Evolutionary conservation across 2,797 vertebrate species (phyloP).

Genomic region (Astyanax mexicanus): DNA sequence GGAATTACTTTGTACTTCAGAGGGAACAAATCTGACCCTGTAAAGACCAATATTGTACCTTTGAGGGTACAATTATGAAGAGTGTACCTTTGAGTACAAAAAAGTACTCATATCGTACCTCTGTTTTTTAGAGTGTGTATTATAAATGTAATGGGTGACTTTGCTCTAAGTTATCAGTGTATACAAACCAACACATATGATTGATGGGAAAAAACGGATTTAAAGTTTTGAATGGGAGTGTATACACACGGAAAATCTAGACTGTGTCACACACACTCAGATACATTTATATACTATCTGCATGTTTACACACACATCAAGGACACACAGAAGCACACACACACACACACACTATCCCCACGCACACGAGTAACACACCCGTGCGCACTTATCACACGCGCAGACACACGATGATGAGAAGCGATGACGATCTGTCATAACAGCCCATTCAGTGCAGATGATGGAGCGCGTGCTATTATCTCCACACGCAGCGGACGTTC

Average conservation of each 20-base stretch:
- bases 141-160: too few relatives aligned
- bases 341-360: slow-evolving; percentile 60
- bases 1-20: too few relatives aligned
- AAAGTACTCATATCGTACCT: too few relatives aligned
- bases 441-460: slow-evolving; percentile 40
- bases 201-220: too few relatives aligned
- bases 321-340: slow-evolving; percentile 45
- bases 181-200: too few relatives aligned
- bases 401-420: slow-evolving; percentile 35
- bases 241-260: slow-evolving; percentile 5
- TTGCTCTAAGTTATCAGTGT: too few relatives aligned
- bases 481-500: slow-evolving; percentile 22
- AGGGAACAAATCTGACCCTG: too few relatives aligned
- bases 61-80: too few relatives aligned
- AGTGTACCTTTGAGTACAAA: too few relatives aligned
- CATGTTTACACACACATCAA: slow-evolving; percentile 46
- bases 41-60: too few relatives aligned
- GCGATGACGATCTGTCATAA: slow-evolving; percentile 39
- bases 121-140: too few relatives aligned
- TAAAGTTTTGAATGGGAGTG: too few relatives aligned
- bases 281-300: neutral
- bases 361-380: slow-evolving; percentile 50
- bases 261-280: neutral
- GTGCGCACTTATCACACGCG: slow-evolving; percentile 11
- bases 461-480: slow-evolving; percentile 36